phyloP scores from a whole-genome alignment of 1,140 invertebrate species.

The Neodiprion virginianus region DNA sequence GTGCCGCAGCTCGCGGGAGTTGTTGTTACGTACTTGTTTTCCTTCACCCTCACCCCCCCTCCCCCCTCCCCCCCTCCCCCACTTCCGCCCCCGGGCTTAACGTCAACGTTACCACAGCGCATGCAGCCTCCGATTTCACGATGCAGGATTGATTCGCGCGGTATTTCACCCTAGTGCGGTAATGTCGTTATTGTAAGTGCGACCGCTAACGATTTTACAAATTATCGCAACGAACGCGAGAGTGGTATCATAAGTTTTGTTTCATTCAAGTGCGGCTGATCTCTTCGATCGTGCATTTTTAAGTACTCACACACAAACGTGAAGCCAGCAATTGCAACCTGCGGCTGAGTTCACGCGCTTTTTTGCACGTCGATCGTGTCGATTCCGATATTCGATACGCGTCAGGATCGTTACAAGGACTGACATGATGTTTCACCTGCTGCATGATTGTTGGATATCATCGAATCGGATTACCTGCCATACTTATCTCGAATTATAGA shows the following conservation, averaged over 20 bases:
- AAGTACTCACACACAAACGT: too few species aligned
- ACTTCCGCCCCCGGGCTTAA: not conserved
- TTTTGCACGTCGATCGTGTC: not conserved
- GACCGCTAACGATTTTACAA: too few species aligned
- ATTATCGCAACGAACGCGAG: too few species aligned
- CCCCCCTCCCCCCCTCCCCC: too few species aligned
- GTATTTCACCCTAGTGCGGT: too few species aligned
- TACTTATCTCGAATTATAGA: conserved; percentile 17
- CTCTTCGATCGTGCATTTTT: too few species aligned
- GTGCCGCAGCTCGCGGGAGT: not conserved
- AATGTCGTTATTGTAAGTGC: too few species aligned
- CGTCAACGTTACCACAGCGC: too few species aligned
- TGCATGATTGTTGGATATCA: not conserved
- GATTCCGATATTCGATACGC: not conserved
- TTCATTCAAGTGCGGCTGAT: too few species aligned
- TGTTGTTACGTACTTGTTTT: conserved; percentile 25
- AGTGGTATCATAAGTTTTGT: too few species aligned
- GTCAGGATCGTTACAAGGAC: not conserved
- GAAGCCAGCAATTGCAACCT: not conserved
- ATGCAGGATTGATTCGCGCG: too few species aligned
- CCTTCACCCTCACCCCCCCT: not conserved
- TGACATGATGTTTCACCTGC: not conserved
- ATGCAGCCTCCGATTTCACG: too few species aligned
- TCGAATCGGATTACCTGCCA: conserved; percentile 5
- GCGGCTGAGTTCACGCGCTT: conserved; percentile 8